Evolutionary conservation across 2,797 vertebrate genomes (phyloP), one percentile per base, ranked within the genome.

Genomic region (Sylvilagus floridanus): DNA sequence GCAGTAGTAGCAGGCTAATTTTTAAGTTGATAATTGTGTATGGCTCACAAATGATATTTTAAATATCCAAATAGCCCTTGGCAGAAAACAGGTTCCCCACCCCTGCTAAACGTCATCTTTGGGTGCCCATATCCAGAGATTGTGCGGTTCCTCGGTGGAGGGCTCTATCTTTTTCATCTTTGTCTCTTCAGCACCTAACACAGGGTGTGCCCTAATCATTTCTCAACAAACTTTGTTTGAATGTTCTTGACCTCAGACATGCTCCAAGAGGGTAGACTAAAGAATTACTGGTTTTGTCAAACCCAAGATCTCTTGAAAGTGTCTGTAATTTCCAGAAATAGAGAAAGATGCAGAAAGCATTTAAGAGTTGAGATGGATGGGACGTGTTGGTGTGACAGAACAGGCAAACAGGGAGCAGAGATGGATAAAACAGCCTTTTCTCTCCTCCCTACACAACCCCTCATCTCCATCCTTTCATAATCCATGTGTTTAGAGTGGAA

Each of bases 271-370:
- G 26, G 22, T 0, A 81, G 30, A 63, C 47, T 63, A 82, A 95
- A 71, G 71, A 89, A 66, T 66, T 65, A 78, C 7, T 57, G 17
- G 42, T 83, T 63, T 77, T 84, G 57, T 21, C 54, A 50, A 87
- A 52, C 50, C 8, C 42, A 57, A 68, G 92, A 66, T 90, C 68
- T 87, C 73, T 82, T 88, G 19, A 71, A 88, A 93, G 19, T 26
- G 9, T 76, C 87, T 90, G n/a, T 54, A 90, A 94, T 71, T 52
- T 88, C 73, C 66, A 75, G 57, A 96, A 90, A 79, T 10, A 90
- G 19, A 93, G 84, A 92, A 88, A 82, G 22, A 65, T 57, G 42
- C 24, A 92, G 7, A 42, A 32, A 90, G 66, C n/a, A 65, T 54
- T 30, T 24, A 73, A 90, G 16, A 47, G 5, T 0, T 83, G 30